Evolutionary conservation across 2,888 invertebrate genomes (phyloP).

Genomic region (Pristionchus entomophagus): DNA sequence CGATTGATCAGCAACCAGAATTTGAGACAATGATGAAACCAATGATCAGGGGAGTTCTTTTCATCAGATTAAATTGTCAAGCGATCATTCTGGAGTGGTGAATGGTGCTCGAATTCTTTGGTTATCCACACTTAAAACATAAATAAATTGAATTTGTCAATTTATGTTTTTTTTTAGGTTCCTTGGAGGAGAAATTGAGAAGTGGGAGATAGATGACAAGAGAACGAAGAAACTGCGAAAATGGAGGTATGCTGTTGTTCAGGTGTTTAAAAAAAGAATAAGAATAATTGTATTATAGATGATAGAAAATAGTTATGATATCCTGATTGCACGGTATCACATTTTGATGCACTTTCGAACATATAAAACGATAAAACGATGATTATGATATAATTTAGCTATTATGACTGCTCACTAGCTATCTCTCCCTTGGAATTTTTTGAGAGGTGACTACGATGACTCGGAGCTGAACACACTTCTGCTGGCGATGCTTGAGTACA

Average conservation of each 20-base stretch:
- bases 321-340: not conserved
- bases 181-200: constrained; percentile 19
- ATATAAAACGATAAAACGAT: no score
- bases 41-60: not conserved
- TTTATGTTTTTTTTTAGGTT: not conserved
- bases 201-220: not conserved
- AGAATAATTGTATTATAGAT: no score
- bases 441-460: not conserved
- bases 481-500: not conserved
- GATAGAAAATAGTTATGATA: no score
- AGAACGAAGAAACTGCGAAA: not conserved
- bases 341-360: not conserved
- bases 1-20: not conserved
- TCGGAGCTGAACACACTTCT: not conserved
- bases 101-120: no score
- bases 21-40: constrained; percentile 1
- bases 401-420: no score
- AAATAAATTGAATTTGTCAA: no score
- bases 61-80: not conserved
- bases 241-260: not conserved
- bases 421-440: not conserved
- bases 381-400: no score
- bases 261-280: no score
- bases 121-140: not conserved
- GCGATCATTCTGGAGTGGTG: no score